Evolutionary conservation across 2,888 invertebrate species (phyloP).

Genomic region (Erebia ligea): DNA sequence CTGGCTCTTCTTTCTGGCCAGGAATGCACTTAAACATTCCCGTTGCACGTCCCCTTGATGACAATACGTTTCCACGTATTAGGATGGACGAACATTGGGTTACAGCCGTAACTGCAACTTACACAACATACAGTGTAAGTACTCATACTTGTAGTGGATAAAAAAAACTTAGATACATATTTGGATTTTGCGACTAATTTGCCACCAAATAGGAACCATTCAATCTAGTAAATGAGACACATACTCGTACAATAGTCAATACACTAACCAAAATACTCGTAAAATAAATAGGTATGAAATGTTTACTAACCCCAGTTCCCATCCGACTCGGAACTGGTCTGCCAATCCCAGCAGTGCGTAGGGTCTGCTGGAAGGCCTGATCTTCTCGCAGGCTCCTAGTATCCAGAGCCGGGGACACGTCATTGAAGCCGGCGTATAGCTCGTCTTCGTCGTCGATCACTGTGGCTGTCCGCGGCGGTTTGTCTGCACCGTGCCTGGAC

Average conservation of each 20-base stretch:
- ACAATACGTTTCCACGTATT: no score
- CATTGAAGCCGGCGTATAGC: constrained; percentile 87
- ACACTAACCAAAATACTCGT: neutral
- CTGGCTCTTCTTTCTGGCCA: no score
- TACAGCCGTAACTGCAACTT: no score
- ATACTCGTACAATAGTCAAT: neutral
- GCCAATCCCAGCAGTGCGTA: constrained; percentile 89
- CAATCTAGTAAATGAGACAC: no score
- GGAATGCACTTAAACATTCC: no score
- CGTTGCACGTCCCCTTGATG: no score
- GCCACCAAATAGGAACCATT: no score
- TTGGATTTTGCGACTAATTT: no score
- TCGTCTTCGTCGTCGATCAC: constrained; percentile 84
- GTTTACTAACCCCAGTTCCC: constrained; percentile 69
- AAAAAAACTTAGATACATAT: no score
- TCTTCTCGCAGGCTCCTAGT: constrained; percentile 88
- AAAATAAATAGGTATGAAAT: neutral
- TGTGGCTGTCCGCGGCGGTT: constrained; percentile 70
- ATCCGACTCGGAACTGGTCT: constrained; percentile 84
- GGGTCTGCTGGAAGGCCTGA: constrained; percentile 88
- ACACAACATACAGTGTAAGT: no score
- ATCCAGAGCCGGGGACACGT: constrained; percentile 85
- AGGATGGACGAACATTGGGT: no score
- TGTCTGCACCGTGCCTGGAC: constrained; percentile 66
- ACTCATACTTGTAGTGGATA: no score